Percentiles rank a stretch among this genome's conserved stretches.
phyloP scores from a whole-genome alignment of 2,797 vertebrate species.

The Ptychadena robeensis region DNA sequence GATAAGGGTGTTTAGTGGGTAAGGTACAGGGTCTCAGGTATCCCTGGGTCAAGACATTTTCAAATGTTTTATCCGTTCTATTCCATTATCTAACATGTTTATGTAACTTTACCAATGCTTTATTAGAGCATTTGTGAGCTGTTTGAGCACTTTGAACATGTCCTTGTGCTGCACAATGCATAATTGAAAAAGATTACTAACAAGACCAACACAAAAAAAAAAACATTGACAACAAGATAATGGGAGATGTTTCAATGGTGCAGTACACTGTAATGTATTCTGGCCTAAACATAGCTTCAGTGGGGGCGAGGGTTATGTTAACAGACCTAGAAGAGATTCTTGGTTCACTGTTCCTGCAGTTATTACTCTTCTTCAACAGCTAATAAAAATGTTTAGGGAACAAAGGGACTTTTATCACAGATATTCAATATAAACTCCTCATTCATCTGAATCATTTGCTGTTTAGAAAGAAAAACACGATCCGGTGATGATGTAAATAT shows the following conservation, averaged over 20 bases:
- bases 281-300: conserved; percentile 43
- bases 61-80: background rate
- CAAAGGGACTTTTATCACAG: background rate
- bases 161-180: background rate
- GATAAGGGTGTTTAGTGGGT: no score
- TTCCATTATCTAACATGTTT: no score
- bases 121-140: background rate
- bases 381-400: background rate
- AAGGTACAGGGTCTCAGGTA: no score
- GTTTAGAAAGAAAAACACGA: no score
- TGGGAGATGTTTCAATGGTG: background rate
- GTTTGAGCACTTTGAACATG: background rate
- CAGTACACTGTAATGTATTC: conserved; percentile 28
- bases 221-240: conserved; percentile 5
- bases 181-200: background rate
- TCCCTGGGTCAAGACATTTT: background rate
- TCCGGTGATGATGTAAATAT: background rate
- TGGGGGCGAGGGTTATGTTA: conserved; percentile 28
- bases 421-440: background rate
- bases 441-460: background rate
- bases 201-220: background rate
- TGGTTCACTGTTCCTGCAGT: background rate
- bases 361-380: background rate
- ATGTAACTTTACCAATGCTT: no score
- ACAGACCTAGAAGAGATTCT: background rate